A percentile compares a stretch with the other conserved stretches of the same genome.
Conservation (phyloP, 2,888 invertebrate species). For the Polydrusus cervinus region DNA sequence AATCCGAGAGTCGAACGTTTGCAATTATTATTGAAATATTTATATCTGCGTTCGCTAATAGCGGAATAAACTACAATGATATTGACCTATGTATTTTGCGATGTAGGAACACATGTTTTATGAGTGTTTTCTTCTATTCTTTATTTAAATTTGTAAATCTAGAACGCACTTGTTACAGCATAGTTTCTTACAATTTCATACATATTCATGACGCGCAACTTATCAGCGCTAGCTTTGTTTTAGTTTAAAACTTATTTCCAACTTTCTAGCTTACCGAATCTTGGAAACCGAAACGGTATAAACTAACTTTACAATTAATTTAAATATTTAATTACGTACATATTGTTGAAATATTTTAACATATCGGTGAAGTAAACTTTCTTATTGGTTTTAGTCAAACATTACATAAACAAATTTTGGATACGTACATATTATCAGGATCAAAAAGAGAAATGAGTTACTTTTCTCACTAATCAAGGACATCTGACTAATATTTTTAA, state of each 20-base stretch:
- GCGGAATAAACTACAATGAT: too few relatives aligned
- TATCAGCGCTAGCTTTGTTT: slow-evolving; percentile 38
- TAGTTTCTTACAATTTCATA: neutral
- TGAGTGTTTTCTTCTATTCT: neutral
- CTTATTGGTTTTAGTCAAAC: neutral
- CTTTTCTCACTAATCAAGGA: too few relatives aligned
- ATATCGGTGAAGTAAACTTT: neutral
- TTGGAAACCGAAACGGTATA: slow-evolving; percentile 13
- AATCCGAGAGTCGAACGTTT: too few relatives aligned
- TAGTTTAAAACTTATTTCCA: slow-evolving; percentile 33
- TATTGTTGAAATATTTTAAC: neutral
- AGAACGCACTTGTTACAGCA: slow-evolving; percentile 14
- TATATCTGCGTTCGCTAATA: too few relatives aligned
- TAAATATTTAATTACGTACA: slow-evolving; percentile 7
- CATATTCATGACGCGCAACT: slow-evolving; percentile 48
- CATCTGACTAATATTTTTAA: too few relatives aligned
- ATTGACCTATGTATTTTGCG: too few relatives aligned
- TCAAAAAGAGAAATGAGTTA: too few relatives aligned
- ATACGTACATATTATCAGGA: too few relatives aligned
- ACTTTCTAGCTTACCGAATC: slow-evolving; percentile 41
- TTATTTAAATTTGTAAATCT: neutral
- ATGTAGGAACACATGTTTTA: too few relatives aligned
- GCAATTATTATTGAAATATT: too few relatives aligned
- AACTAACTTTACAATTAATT: slow-evolving; percentile 15
- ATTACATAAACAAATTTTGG: neutral